Base-by-base conservation (phyloP, 2,797 vertebrate genomes). In the Helarctos malayanus region DNA sequence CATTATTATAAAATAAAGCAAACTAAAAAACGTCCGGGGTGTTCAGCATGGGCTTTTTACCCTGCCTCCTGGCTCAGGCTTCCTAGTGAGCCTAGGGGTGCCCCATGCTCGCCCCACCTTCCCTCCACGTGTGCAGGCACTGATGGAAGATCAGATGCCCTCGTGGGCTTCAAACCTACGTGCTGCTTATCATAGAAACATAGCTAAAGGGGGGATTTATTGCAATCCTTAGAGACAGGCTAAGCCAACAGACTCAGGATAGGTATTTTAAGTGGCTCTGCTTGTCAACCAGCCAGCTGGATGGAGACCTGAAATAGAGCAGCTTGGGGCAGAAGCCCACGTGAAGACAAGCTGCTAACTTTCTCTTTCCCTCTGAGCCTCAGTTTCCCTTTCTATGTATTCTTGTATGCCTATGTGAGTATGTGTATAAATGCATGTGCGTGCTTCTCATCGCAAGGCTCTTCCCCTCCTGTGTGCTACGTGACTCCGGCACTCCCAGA, bases 251-350 rank as follows among this genome's bases (percentile, higher is more conserved):
- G 94, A 87, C 96, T 1, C 52, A 38, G 95, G 92, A 91, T 87
- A 92, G 91, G 96, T 41, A 97, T 98, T 98, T 96, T 68, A 93
- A 97, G 95, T 23, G 95, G 97, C 94, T 96, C 38, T 88, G 45
- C 65, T 57, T 98, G 98, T 96, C 97, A 95, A 47, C 86, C 79
- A 1, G 76, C 93, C 27, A 59, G 0, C 75, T 49, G 97, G 59
- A 92, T 14, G 82, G 89, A 94, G 80, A 57, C 90, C 92, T 87
- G 76, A 96, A 98, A 98, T 84, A 80, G 90, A 96, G 65, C 29
- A 29, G 95, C 78, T 92, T 89, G 61, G 69, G 75, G 85, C 85
- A 76, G 57, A 38, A 11, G 94, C 76, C 71, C 52, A 82, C n/a
- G 23, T 89, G 88, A 96, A 81, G 65, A 3, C 2, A 35, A 52